Conservation (phyloP, 1,140 invertebrate species). For the Bombus superbus region DNA sequence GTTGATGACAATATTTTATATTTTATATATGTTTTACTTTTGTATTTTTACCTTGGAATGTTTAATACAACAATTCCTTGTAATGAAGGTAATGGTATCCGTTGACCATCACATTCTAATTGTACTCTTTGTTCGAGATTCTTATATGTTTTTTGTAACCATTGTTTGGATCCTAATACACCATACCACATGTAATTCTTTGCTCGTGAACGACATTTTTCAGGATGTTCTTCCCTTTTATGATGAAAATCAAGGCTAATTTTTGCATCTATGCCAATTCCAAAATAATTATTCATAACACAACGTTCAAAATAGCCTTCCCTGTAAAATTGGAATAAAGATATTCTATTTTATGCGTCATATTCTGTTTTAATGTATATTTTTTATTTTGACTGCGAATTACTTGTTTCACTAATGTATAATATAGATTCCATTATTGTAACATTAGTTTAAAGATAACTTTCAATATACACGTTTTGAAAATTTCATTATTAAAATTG, state of each 20-base stretch:
- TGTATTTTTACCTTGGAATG: slow-evolving; percentile 90
- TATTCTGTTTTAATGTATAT: background rate
- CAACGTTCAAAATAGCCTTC: slow-evolving; percentile 97
- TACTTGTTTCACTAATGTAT: background rate
- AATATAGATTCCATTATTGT: too few species aligned
- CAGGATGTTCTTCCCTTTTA: slow-evolving; percentile 98
- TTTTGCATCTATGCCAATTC: slow-evolving; percentile 99
- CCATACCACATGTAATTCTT: slow-evolving; percentile 99
- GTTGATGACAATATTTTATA: slow-evolving; percentile 1
- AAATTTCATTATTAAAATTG: background rate
- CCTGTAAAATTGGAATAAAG: slow-evolving; percentile 73
- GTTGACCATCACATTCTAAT: slow-evolving; percentile 95
- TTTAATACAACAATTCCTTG: slow-evolving; percentile 99
- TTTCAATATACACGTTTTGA: background rate
- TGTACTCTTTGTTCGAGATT: slow-evolving; percentile 98
- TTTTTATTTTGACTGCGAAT: background rate
- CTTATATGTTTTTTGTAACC: slow-evolving; percentile 95
- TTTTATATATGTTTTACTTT: slow-evolving; percentile 25
- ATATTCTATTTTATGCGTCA: background rate
- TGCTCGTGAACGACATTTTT: slow-evolving; percentile 96
- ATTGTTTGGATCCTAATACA: slow-evolving; percentile 96
- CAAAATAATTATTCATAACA: slow-evolving; percentile 99
- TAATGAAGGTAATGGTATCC: slow-evolving; percentile 95
- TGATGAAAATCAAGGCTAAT: slow-evolving; percentile 99
- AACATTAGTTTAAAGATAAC: background rate